phyloP scores from a whole-genome alignment of 2,888 invertebrate species.

The Halictus quadricinctus region DNA sequence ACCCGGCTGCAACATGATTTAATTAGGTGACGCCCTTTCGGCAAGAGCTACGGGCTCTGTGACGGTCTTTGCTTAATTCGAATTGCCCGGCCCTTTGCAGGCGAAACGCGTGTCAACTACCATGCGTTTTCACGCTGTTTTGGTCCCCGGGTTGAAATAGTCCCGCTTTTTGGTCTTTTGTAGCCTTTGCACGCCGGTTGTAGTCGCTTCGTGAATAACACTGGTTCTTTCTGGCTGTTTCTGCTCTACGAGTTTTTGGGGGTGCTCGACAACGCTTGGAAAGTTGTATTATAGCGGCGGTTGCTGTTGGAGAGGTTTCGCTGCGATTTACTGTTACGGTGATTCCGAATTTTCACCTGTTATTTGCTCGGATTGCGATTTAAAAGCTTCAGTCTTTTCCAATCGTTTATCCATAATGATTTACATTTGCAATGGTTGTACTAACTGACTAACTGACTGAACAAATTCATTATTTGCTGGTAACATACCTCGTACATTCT shows the following conservation, averaged over 20 bases:
- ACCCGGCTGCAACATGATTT: constrained; percentile 49
- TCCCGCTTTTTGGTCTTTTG: background rate
- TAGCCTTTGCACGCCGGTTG: background rate
- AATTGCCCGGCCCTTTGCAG: background rate
- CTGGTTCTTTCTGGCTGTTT: background rate
- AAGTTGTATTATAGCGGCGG: background rate
- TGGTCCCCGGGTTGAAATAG: background rate
- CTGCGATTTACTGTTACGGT: background rate
- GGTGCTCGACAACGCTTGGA: background rate
- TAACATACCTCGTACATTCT: background rate
- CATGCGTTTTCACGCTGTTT: constrained; percentile 4
- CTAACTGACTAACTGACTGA: background rate
- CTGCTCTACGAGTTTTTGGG: background rate
- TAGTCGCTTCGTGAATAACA: background rate
- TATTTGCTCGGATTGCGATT: background rate
- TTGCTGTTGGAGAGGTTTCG: background rate
- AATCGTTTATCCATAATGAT: no score
- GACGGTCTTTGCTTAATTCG: background rate
- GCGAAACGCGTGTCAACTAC: background rate
- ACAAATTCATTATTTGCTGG: background rate
- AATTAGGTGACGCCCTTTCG: constrained; percentile 36
- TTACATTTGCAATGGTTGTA: background rate
- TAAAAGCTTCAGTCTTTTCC: no score
- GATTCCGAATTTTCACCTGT: background rate
- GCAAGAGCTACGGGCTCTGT: background rate